phyloP scores from a whole-genome alignment of 2,797 vertebrate genomes.

The Rousettus madagascariensis region DNA sequence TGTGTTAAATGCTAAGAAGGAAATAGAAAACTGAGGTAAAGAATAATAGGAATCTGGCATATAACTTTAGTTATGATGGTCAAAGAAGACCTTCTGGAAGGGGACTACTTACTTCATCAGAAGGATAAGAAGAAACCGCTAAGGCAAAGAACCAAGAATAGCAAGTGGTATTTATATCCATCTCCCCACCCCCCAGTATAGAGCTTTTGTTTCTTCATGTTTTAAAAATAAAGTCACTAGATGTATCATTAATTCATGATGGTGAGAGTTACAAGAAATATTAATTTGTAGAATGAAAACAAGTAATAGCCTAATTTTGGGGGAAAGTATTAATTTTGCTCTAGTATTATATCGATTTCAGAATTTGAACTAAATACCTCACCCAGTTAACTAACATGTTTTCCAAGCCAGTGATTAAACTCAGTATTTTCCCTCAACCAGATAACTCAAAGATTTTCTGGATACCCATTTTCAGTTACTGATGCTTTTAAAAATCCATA shows the following conservation, averaged over 20 bases:
- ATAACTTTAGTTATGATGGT: background rate
- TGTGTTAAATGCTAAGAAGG: background rate
- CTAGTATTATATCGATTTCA: background rate
- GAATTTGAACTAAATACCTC: background rate
- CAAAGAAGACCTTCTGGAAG: background rate
- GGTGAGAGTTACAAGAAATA: background rate
- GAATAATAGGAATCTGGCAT: background rate
- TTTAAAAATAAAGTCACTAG: background rate
- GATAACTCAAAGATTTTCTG: background rate
- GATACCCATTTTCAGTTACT: background rate
- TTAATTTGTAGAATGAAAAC: background rate
- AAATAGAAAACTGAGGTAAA: background rate
- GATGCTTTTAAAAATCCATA: background rate
- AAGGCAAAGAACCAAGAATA: background rate
- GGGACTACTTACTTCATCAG: background rate
- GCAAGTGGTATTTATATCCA: background rate
- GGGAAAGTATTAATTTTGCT: background rate
- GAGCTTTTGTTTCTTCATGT: background rate
- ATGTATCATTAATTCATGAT: background rate
- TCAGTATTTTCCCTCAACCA: background rate
- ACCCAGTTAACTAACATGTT: background rate
- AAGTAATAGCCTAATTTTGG: background rate
- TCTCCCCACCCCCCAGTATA: no score
- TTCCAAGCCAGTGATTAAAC: background rate
- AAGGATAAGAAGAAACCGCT: background rate